phyloP scores from a whole-genome alignment of 2,888 invertebrate species.

The Drosophila setosimentum region DNA sequence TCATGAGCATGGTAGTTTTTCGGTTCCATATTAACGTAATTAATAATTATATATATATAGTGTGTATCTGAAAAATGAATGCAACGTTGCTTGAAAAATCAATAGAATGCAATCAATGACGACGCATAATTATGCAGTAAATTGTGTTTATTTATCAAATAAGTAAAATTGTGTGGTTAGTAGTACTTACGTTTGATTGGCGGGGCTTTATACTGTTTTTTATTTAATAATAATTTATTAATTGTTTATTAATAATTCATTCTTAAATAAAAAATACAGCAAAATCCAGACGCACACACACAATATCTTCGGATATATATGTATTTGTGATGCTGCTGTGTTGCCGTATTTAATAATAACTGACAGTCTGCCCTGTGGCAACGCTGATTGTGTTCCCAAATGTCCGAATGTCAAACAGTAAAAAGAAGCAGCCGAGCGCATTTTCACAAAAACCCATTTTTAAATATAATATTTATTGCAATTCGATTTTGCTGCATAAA shows the following conservation, averaged over 20 bases:
- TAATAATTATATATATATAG: slow-evolving; percentile 30
- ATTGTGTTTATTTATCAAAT: background rate
- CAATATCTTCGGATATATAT: slow-evolving; percentile 47
- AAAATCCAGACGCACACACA: slow-evolving; percentile 66
- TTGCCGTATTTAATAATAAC: slow-evolving; percentile 46
- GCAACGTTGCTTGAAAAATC: slow-evolving; percentile 51
- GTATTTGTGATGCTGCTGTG: slow-evolving; percentile 38
- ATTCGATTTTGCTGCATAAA: slow-evolving; percentile 42
- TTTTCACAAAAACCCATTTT: slow-evolving; percentile 9
- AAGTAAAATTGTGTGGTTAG: too few relatives aligned
- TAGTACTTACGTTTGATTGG: slow-evolving; percentile 64
- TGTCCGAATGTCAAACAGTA: slow-evolving; percentile 16
- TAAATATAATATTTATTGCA: slow-evolving; percentile 57
- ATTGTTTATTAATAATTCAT: slow-evolving; percentile 80
- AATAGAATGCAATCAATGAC: slow-evolving; percentile 28
- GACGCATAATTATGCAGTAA: background rate
- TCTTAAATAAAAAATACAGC: slow-evolving; percentile 84
- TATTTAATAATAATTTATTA: slow-evolving; percentile 84
- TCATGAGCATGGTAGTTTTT: slow-evolving; percentile 52
- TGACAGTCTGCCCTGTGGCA: slow-evolving; percentile 49
- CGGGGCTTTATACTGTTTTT: slow-evolving; percentile 83
- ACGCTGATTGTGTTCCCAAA: slow-evolving; percentile 18
- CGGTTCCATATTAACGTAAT: slow-evolving; percentile 60
- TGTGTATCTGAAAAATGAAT: slow-evolving; percentile 54
- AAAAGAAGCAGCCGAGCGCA: slow-evolving; percentile 12